Evolutionary conservation across 2,113 vertebrate genomes (phyloP), one percentile per base, ranked within the genome.

Genomic region (Nannospalax galili): DNA sequence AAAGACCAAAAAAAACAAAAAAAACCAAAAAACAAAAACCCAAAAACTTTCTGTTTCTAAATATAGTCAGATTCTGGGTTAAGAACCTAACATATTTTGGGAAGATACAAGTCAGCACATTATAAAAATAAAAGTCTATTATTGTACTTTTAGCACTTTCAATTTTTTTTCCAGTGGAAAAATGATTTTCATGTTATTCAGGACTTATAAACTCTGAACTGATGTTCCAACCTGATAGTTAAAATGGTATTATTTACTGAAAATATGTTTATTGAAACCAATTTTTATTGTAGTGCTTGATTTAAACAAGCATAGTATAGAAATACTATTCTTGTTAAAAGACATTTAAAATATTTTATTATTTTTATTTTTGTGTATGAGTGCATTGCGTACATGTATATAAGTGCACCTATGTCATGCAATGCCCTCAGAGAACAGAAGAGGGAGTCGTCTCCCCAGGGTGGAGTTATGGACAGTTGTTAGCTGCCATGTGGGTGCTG

Each of bases 121-220:
- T n/a, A n/a, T n/a, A n/a, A n/a, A n/a, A 45, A 56, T 56, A n/a
- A 10, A 17, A 1, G 4, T 58, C 12, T 60, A 67, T 74, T 64
- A 69, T 5, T 48, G 30, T 40, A 72, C 24, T 37, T 48, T 65
- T 3, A 56, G 30, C 48, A 92, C 37, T 78, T 52, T 35, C 48
- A 65, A 22, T 17, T 86, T 90, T 37, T 67, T 90, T 88, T 91
- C 64, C n/a, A 74, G 16, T 40, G 5, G 69, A 70, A n/a, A 17
- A 79, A 42, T 78, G 17, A 91, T 62, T 97, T 92, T 87, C 19
- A 52, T 40, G 62, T 80, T 94, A 16, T 78, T 93, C 3, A 67
- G 2, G 73, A 82, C 35, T 92, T 19, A 85, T 26, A 89, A 93
- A 42, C 15, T 40, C 35, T 30, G n/a, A 40, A 58, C 8, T 65